Percentiles rank a stretch among this genome's conserved stretches.
Conservation (phyloP, 92 coral and sea anemone genomes). For the Scolanthus callimorphus region DNA sequence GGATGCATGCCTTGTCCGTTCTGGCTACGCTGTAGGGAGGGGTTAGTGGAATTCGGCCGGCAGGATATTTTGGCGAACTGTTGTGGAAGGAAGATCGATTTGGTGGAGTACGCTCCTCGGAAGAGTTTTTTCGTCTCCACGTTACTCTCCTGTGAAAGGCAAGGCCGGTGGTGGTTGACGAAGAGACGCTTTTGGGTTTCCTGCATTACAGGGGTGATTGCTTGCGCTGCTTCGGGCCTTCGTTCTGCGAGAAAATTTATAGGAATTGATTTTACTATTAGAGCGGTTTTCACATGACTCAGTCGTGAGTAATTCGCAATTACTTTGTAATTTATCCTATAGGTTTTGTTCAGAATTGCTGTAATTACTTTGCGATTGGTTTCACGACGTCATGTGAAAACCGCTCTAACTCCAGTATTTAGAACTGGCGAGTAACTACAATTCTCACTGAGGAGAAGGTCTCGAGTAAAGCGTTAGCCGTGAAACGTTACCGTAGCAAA, state of each 20-base stretch:
- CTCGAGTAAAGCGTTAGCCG: too few species aligned
- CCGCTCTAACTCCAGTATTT: too few species aligned
- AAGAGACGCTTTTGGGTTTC: slow-evolving; percentile 2
- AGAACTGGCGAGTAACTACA: too few species aligned
- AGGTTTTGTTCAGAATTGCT: too few species aligned
- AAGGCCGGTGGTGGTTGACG: slow-evolving; percentile 14
- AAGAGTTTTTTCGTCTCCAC: slow-evolving; percentile 16
- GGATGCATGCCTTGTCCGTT: background rate
- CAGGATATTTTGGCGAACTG: slow-evolving; percentile 3
- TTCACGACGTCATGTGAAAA: too few species aligned
- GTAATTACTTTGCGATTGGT: too few species aligned
- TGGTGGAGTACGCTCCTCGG: slow-evolving; percentile 9
- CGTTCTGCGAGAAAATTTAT: slow-evolving; percentile 46
- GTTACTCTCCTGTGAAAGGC: slow-evolving; percentile 6
- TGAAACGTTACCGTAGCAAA: too few species aligned
- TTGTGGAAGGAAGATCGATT: slow-evolving; percentile 1
- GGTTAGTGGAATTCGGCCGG: background rate
- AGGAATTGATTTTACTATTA: slow-evolving; percentile 50
- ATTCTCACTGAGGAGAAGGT: too few species aligned
- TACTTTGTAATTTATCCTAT: too few species aligned
- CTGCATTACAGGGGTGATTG: background rate
- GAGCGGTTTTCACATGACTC: too few species aligned
- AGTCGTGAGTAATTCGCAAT: too few species aligned
- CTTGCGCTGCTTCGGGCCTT: slow-evolving; percentile 49
- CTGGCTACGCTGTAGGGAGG: background rate